Evolutionary conservation across 1,140 invertebrate genomes (phyloP), one percentile per base, ranked within the genome.

Genomic region (Anadara kagoshimensis): DNA sequence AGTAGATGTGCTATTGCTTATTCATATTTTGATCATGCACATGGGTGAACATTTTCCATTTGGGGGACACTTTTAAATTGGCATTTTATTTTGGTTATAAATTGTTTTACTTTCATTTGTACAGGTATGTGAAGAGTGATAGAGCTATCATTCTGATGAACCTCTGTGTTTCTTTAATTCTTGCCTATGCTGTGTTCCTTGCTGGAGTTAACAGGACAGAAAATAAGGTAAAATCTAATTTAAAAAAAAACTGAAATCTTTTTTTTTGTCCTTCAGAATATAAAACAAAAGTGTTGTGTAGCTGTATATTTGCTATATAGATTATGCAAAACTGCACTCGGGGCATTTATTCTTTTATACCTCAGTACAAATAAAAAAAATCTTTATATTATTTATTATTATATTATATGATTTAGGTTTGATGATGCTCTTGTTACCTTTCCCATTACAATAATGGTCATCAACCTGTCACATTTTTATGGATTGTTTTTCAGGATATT

Each of bases 101-200:
- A n/a, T 29, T 36, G 18, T 45, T 51, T 26, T 18, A 44, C 45
- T 57, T 54, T 36, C 57, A 57, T 47, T 29, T 59, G 61, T 43
- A 7, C 22, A 78, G 76, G 57, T 43, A 75, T 43, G 44, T 80
- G n/a, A 80, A 75, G 45, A 77, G 76, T 26, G 73, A 82, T 26
- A 75, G 75, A 22, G 53, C 75, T 2, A 63, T 67, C 3, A 77
- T 82, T 14, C 54, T 82, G 24, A 47, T 82, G 24, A 76, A 76
- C 53, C 62, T 82, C 20, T 82, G 80, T 71, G n/a, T 80, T 2
- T 70, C 76, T 11, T 64, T 82, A 1, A 78, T 80, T 18, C 45
- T 78, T 45, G 78, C 78, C 14, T 57, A 78, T 44, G 53, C 75
- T 14, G 24, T 82, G 0, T 82, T 82, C 53, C 22, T 82, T 24